Percentiles rank a stretch among this genome's conserved stretches.
Evolutionary conservation across 2,888 invertebrate genomes (phyloP).

Genomic region (Acrocyrtus sp.): DNA sequence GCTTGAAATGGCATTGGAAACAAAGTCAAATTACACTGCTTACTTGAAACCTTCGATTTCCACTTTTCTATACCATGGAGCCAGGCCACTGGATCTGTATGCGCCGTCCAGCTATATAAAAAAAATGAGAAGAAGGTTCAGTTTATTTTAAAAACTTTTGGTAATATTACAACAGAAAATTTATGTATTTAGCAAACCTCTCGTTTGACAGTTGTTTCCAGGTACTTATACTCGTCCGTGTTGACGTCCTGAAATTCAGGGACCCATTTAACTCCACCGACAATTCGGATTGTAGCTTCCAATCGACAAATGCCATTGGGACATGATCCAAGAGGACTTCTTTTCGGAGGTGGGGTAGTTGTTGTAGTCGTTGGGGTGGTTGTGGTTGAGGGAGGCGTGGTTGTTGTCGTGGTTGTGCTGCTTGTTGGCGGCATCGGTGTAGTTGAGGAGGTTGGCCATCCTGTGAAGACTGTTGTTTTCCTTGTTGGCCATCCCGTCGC

Average conservation of each 20-base stretch:
- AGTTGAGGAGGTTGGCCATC: conserved; percentile 85
- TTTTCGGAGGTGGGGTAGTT: conserved; percentile 75
- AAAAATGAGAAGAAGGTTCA: conserved; percentile 36
- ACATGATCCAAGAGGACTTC: conserved; percentile 65
- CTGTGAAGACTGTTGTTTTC: conserved; percentile 89
- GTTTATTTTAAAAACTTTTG: conserved; percentile 8
- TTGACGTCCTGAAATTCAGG: conserved; percentile 87
- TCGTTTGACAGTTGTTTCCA: conserved; percentile 68
- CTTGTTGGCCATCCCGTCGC: conserved; percentile 87
- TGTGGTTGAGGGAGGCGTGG: conserved; percentile 68
- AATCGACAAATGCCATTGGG: conserved; percentile 74
- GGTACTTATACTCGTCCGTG: conserved; percentile 85
- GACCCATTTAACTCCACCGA: conserved; percentile 84
- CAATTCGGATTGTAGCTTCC: conserved; percentile 85
- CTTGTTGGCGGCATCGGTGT: conserved; percentile 74
- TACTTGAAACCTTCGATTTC: conserved; percentile 85
- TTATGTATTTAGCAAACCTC: conserved; percentile 53
- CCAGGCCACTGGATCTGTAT: conserved; percentile 79
- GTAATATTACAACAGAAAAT: too few species aligned
- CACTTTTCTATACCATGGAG: conserved; percentile 85
- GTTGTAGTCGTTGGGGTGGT: conserved; percentile 75
- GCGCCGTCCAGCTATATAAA: conserved; percentile 81
- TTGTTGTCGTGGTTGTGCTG: conserved; percentile 70
- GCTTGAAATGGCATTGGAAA: too few species aligned
- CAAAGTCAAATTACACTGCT: too few species aligned